Evolutionary conservation across 2,797 vertebrate genomes (phyloP), one percentile per base, ranked within the genome.

Genomic region (Typhlichthys subterraneus): DNA sequence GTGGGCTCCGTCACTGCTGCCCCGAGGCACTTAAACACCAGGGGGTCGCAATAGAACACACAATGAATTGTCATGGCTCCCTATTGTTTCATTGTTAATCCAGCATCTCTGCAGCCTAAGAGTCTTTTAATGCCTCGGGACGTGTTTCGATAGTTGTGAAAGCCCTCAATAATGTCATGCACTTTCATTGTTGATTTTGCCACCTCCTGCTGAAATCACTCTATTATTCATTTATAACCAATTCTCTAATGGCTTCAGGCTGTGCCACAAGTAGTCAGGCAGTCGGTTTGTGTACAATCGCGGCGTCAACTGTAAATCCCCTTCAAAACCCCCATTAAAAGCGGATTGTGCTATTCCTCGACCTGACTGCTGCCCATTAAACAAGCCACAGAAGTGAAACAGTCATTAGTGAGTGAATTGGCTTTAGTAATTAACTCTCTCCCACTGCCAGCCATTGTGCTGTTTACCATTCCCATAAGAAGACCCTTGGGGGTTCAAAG

Each of bases 361-460:
- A 73, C 49, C 68, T 53, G 79, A 82, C 83, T 81, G 65, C 81
- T 84, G 77, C 78, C 77, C 58, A 84, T 89, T 87, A 88, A 87
- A 88, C 73, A 69, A 76, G 75, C 76, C 69, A 70, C 81, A 80
- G 71, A 86, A 81, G 84, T 79, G 67, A 82, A 85, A 72, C 83
- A 82, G 84, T 79, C 80, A 83, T 89, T 87, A 89, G 74, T 13
- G 53, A 81, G 80, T 75, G 81, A 84, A 82, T 84, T 77, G 62
- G 78, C 76, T 81, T 76, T 57, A 65, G 85, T 83, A 88, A 90
- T 89, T 86, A 88, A 88, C 79, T 86, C 76, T 72, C 79, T 80
- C 62, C 72, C 70, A 19, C 67, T 68, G 75, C 79, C 84, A 81
- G 77, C 72, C 72, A 59, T 76, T 85, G 78, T 87, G 15, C n/a